A percentile compares a stretch with the other conserved stretches of the same genome.
phyloP scores from a whole-genome alignment of 2,113 vertebrate genomes.

The Propithecus coquereli region DNA sequence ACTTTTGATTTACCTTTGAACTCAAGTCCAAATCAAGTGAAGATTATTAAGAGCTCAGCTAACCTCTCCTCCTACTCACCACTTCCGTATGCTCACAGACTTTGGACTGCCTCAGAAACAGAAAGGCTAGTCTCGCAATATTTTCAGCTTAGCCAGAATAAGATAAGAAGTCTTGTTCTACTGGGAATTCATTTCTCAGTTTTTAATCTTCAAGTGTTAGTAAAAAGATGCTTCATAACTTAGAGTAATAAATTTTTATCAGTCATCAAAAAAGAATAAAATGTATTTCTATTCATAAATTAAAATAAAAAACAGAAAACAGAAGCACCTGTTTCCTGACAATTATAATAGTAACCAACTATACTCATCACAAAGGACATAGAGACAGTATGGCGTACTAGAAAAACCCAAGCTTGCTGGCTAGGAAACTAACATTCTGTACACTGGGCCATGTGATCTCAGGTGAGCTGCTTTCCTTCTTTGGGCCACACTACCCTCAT shows the following conservation, averaged over 20 bases:
- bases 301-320: neutral
- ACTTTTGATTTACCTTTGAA: slow-evolving; percentile 38
- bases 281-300: neutral
- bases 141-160: neutral
- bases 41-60: slow-evolving; percentile 3
- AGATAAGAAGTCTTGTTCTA: neutral
- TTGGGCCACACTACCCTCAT: neutral
- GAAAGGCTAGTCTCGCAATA: neutral
- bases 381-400: fast-evolving
- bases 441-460: fast-evolving
- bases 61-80: neutral
- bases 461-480: neutral
- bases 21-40: neutral
- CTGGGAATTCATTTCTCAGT: neutral
- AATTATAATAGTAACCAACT: neutral
- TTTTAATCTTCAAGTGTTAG: neutral
- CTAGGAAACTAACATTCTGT: neutral
- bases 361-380: neutral
- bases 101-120: neutral
- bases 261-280: neutral
- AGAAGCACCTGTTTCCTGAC: neutral
- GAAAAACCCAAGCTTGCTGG: neutral
- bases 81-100: neutral
- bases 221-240: neutral
- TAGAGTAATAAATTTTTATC: neutral